Base-by-base conservation (phyloP, 2,113 vertebrate genomes). In the Nesogale talazaci region DNA sequence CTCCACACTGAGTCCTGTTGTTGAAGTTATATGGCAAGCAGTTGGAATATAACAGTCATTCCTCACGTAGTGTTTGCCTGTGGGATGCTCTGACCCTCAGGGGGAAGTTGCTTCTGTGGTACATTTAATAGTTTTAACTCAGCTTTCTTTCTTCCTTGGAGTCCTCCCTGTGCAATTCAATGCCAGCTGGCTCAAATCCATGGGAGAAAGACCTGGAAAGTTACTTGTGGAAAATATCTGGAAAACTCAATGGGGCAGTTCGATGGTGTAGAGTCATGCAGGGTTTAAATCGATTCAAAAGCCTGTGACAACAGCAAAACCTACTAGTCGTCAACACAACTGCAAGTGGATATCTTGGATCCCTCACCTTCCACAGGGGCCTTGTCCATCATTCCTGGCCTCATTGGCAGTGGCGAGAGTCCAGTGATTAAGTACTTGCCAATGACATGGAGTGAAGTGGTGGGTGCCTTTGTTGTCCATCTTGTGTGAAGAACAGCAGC, bases 401-500 rank as follows among this genome's bases (percentile, higher is more conserved):
- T 40, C 27, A 22, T 2, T 6, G 22, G 19, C 42, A 46, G 4
- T 5, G 3, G 19, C 0, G 27, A 19, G 42, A 56, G 2, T 22
- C 52, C 1, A 19, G 0, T 15, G 25, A 5, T 20, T 9, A 69
- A 31, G 4, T 12, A 77, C 36, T 31, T 31, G 29, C 29, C 34
- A 27, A 8, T 1, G 36, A 61, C 22, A 46, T 46, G 23, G 86
- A 5, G 15, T 46, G 38, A 10, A 38, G 2, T 3, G 2, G 23
- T 17, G 12, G 15, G 34, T 40, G 12, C 34, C 46, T 81, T n/a
- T 46, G 31, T 81, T 23, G 9, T 9, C 56, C 52, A 76, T 2
- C 4, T 46, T 8, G 8, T 4, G 0, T 4, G n/a, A 10, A 25
- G 52, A 3, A 65, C 38, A 0, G 0, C 6, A 46, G 42, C 40